A percentile compares a stretch with the other conserved stretches of the same genome.
phyloP scores from a whole-genome alignment of 2,888 invertebrate genomes.

The Acanthoscelides obtectus region DNA sequence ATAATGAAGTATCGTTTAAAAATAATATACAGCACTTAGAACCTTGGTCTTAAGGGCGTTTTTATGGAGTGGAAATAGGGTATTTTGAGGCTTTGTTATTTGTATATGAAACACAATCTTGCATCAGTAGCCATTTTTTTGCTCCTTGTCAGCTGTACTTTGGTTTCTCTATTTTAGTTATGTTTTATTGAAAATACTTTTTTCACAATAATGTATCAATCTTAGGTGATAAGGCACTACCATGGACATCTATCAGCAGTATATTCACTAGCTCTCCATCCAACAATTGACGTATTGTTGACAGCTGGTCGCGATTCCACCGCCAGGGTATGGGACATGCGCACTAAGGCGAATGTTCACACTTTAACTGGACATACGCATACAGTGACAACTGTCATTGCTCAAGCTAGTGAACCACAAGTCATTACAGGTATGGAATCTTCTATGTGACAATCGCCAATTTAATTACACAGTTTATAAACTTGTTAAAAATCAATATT shows the following conservation, averaged over 20 bases:
- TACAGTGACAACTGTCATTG: conserved; percentile 91
- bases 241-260: conserved; percentile 98
- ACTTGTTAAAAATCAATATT: too few species aligned
- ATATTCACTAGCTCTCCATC: conserved; percentile 89
- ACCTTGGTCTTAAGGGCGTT: too few species aligned
- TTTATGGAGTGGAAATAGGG: too few species aligned
- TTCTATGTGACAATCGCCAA: too few species aligned
- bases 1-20: too few species aligned
- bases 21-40: too few species aligned
- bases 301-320: conserved; percentile 95
- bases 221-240: conserved; percentile 91
- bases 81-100: too few species aligned
- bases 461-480: too few species aligned
- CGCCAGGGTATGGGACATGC: conserved; percentile 97
- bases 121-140: too few species aligned
- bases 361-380: conserved; percentile 94
- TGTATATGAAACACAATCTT: too few species aligned
- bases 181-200: conserved; percentile 18
- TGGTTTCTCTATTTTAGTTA: too few species aligned
- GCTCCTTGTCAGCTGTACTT: neutral
- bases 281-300: conserved; percentile 89
- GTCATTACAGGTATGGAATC: conserved; percentile 76
- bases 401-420: conserved; percentile 89
- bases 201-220: too few species aligned
- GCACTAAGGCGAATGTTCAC: conserved; percentile 97